Percentiles rank a stretch among this genome's conserved stretches.
phyloP scores from a whole-genome alignment of 2,113 vertebrate genomes.

The Mobula birostris region DNA sequence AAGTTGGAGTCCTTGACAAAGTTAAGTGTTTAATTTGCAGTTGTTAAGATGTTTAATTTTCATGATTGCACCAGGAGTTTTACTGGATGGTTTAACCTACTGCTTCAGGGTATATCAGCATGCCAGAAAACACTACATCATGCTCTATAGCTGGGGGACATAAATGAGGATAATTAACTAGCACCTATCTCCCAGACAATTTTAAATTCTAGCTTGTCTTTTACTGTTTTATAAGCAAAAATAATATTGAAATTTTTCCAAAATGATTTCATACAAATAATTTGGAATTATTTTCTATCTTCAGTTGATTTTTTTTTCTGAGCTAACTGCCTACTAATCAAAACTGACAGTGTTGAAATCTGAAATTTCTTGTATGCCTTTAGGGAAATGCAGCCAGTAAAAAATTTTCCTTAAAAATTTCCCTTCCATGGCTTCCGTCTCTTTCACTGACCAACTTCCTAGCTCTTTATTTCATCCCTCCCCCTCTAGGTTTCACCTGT shows the following conservation, averaged over 20 bases:
- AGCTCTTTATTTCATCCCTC: no score
- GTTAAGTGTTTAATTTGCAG: constrained; percentile 16
- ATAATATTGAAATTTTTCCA: neutral
- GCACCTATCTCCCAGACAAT: neutral
- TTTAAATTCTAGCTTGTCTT: neutral
- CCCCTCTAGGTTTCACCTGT: no score
- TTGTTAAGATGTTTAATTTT: constrained; percentile 18
- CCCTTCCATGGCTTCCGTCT: no score
- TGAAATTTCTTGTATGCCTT: neutral
- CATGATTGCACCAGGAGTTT: neutral
- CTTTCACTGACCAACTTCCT: no score
- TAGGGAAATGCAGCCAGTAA: neutral
- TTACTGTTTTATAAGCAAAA: neutral
- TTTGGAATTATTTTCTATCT: neutral
- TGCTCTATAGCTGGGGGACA: neutral
- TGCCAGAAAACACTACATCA: neutral
- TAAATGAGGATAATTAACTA: neutral
- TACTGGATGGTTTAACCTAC: constrained; percentile 8
- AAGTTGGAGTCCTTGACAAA: neutral
- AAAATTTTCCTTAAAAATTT: neutral
- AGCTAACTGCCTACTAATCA: no score
- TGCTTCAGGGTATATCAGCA: neutral
- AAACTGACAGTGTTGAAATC: neutral
- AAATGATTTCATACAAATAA: neutral
- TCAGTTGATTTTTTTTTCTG: neutral